phyloP scores from a whole-genome alignment of 2,113 vertebrate species.

The Calidris pygmaea region DNA sequence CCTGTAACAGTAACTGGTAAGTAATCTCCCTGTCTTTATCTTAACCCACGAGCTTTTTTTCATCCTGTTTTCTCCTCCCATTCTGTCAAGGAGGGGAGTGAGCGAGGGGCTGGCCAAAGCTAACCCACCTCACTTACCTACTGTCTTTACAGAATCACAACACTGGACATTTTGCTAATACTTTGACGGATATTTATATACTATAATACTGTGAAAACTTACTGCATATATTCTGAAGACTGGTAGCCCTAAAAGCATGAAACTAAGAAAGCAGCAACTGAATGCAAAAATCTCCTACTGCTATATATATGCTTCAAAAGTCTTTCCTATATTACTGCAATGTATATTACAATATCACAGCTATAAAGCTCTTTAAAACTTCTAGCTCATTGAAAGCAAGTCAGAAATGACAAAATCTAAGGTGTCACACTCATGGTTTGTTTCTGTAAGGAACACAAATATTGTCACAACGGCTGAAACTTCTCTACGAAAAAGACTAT shows the following conservation, averaged over 20 bases:
- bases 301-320: background rate
- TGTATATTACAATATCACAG: background rate
- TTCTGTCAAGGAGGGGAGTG: background rate
- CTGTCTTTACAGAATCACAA: background rate
- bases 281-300: background rate
- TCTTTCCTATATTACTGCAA: background rate
- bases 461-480: background rate
- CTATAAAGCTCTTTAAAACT: background rate
- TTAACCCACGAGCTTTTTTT: background rate
- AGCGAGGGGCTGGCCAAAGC: background rate
- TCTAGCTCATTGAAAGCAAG: background rate
- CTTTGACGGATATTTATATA: background rate
- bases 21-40: background rate
- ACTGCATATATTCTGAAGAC: background rate
- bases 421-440: background rate
- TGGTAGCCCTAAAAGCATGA: background rate
- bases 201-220: background rate
- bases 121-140: background rate
- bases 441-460: background rate
- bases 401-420: background rate
- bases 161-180: background rate
- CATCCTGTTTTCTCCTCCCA: background rate
- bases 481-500: background rate
- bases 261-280: background rate
- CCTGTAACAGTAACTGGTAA: background rate